Evolutionary conservation across 2,888 invertebrate genomes (phyloP), one percentile per base, ranked within the genome.

Genomic region (Macaria liturata): DNA sequence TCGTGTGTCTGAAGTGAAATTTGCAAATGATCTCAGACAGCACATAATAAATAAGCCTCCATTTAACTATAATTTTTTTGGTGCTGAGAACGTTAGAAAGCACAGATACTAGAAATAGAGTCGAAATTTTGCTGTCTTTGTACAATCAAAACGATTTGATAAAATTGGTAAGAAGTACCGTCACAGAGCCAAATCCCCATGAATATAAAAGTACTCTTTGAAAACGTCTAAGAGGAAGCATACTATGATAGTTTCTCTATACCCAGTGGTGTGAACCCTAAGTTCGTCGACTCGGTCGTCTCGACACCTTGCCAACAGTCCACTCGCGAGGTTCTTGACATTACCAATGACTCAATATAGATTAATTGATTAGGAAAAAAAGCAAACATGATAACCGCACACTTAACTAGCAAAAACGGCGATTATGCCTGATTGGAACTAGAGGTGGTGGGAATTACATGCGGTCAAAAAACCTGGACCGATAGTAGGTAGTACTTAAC

Each of bases 391-490:
- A 56, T 52, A 60, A 57, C 53, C 63, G 64, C 66, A 67, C 66
- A 61, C 61, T 55, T 68, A 78, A 71, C 68, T 66, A 71, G 74
- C 76, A 80, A 83, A 80, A 80, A 80, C 65, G 57, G 65, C 58
- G 70, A 71, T 70, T 69, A 70, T 60, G 64, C 34, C 5, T 37
- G 34, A 37, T 37, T 37, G 34, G 34, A 37, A 7, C 1, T 37
- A 6, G 20, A 20, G 34, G 34, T 37, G 34, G 34, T 37, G 34
- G 34, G 34, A 37, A 37, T 37, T 37, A 37, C 34, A 37, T 37
- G 34, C 7, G 3, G 34, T 37, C 4, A 4, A 37, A 37, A 37
- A 37, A 37, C 4, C 4, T 7, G 7, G 1, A 2, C 7, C 34
- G 7, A 37, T 37, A 37, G 4, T 37, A 6, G 34, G 34, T 37